phyloP scores from a whole-genome alignment of 2,113 vertebrate species.

The Barnardius zonarius region DNA sequence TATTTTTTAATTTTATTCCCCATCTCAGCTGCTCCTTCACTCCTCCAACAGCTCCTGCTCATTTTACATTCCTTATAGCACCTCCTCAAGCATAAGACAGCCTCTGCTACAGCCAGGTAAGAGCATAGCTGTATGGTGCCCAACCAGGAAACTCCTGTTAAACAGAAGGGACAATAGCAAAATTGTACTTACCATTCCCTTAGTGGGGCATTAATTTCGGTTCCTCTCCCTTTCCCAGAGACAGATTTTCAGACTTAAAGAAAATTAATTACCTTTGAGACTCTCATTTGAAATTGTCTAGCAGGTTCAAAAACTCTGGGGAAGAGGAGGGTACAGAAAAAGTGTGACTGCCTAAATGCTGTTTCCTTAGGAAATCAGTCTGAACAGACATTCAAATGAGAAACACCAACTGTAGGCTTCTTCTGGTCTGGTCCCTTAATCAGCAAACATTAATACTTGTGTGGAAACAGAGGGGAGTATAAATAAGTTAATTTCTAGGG shows the following conservation, averaged over 20 bases:
- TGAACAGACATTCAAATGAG: neutral
- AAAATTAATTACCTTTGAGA: constrained; percentile 11
- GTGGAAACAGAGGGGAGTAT: neutral
- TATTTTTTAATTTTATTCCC: neutral
- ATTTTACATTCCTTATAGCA: neutral
- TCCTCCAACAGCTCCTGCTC: neutral
- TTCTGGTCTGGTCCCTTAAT: neutral
- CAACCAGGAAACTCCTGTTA: fast-evolving
- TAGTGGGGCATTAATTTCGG: neutral
- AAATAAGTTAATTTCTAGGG: neutral
- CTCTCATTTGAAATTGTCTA: constrained; percentile 24
- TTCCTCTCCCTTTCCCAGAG: neutral
- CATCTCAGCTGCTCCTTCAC: neutral
- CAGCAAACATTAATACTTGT: neutral
- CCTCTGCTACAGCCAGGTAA: neutral
- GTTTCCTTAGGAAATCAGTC: constrained; percentile 51
- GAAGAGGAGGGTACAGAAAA: constrained; percentile 23
- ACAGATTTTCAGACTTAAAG: constrained; percentile 9
- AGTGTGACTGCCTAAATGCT: neutral
- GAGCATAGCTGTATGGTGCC: fast-evolving
- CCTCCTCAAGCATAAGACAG: neutral
- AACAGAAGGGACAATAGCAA: neutral
- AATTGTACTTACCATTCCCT: neutral
- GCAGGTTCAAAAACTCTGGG: constrained; percentile 4
- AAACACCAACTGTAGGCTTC: neutral